Percentiles rank a stretch among this genome's conserved stretches.
phyloP scores from a whole-genome alignment of 2,888 invertebrate species.

The Julus scandinavius region DNA sequence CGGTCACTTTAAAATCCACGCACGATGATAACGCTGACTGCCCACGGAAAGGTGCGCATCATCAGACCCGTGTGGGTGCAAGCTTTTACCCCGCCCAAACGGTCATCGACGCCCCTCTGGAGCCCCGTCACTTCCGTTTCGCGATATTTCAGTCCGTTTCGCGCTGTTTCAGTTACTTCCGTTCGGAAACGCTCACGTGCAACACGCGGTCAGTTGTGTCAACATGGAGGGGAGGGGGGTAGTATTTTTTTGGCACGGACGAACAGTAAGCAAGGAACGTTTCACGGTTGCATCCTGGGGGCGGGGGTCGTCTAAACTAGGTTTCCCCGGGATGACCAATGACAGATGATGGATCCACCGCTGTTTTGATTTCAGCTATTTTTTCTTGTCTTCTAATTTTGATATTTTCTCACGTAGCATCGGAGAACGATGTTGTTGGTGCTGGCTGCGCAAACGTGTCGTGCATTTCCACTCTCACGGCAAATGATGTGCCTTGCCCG shows the following conservation, averaged over 20 bases:
- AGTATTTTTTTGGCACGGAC: neutral
- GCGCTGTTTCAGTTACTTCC: neutral
- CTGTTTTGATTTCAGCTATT: neutral
- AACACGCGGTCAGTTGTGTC: neutral
- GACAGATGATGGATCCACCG: neutral
- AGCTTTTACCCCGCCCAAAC: neutral
- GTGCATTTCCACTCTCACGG: constrained; percentile 25
- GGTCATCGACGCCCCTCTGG: neutral
- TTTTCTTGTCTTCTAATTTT: neutral
- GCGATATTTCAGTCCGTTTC: too few species aligned
- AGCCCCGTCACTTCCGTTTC: neutral
- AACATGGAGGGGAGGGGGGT: neutral
- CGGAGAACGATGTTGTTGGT: neutral
- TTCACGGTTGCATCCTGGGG: neutral
- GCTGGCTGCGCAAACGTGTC: neutral
- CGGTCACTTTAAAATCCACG: constrained; percentile 19
- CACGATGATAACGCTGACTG: neutral
- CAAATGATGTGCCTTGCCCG: neutral
- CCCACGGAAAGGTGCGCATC: neutral
- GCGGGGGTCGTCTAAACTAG: neutral
- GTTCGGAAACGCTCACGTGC: neutral
- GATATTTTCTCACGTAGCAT: neutral
- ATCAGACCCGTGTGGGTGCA: neutral
- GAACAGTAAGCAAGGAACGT: neutral
- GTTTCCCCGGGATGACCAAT: neutral